Conservation (phyloP, 2,797 vertebrate species). For the Zenarchopterus dispar region DNA sequence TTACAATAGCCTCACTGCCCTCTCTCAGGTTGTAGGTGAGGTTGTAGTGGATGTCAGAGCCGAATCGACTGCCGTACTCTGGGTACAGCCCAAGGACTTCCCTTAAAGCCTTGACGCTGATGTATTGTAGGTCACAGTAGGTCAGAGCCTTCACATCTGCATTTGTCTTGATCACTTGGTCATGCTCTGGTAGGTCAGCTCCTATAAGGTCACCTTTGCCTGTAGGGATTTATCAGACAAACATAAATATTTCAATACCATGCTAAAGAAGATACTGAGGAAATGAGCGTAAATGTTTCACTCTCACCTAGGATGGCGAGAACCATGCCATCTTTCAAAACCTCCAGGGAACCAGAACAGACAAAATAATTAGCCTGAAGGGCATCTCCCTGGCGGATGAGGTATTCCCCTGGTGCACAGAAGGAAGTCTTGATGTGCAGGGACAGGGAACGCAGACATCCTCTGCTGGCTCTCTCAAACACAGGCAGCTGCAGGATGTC, state of each 20-base stretch:
- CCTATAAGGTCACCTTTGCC: constrained; percentile 97
- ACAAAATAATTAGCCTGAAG: constrained; percentile 95
- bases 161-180: constrained; percentile 92
- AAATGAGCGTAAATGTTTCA: neutral
- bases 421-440: constrained; percentile 96
- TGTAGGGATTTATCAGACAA: constrained; percentile 54
- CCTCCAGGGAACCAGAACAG: constrained; percentile 95
- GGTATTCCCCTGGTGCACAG: constrained; percentile 94
- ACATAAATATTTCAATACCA: no score
- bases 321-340: constrained; percentile 91
- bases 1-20: constrained; percentile 86
- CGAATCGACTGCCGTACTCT: constrained; percentile 90
- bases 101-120: constrained; percentile 87
- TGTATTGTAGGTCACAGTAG: constrained; percentile 95
- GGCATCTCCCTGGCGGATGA: constrained; percentile 92
- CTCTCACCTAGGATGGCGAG: constrained; percentile 93
- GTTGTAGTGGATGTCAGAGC: constrained; percentile 89
- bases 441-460: constrained; percentile 93
- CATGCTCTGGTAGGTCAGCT: constrained; percentile 87
- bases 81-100: constrained; percentile 94
- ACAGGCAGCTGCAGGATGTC: constrained; percentile 95
- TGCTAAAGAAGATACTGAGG: neutral
- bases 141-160: constrained; percentile 95
- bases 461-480: constrained; percentile 91
- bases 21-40: constrained; percentile 96